phyloP scores from a whole-genome alignment of 2,888 invertebrate genomes.

The Thymelicus lineola region DNA sequence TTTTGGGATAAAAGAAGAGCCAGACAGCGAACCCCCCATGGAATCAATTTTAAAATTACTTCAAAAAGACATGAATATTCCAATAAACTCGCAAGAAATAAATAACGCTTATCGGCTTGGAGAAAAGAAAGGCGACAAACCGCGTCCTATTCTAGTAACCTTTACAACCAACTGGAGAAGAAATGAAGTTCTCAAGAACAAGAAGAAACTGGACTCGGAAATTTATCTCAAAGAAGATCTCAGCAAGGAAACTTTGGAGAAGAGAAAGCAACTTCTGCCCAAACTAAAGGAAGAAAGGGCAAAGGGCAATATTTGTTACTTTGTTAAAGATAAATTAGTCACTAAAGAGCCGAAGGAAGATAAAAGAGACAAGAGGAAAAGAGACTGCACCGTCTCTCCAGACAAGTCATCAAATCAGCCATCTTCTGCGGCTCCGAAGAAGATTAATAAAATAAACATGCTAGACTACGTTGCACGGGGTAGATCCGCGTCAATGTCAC shows the following conservation, averaged over 20 bases:
- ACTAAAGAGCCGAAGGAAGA: slow-evolving; percentile 27
- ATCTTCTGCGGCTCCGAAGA: neutral
- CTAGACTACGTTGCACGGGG: slow-evolving; percentile 11
- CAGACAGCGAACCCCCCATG: neutral
- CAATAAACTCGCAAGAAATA: slow-evolving; percentile 11
- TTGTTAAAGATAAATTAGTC: slow-evolving; percentile 19
- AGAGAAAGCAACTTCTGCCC: slow-evolving; percentile 40
- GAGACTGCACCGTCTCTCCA: slow-evolving; percentile 16
- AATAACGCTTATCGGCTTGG: slow-evolving; percentile 21
- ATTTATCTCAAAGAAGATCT: slow-evolving; percentile 36
- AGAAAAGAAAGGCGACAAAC: slow-evolving; percentile 19
- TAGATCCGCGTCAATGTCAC: slow-evolving; percentile 10
- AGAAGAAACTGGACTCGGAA: slow-evolving; percentile 3
- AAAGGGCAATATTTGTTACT: slow-evolving; percentile 32
- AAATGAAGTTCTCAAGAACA: slow-evolving; percentile 22
- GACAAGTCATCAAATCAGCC: slow-evolving; percentile 12
- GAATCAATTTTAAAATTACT: slow-evolving; percentile 5
- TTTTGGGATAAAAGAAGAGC: slow-evolving; percentile 22
- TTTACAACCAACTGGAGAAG: slow-evolving; percentile 33
- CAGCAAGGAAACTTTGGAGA: slow-evolving; percentile 37
- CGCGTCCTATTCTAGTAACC: slow-evolving; percentile 25
- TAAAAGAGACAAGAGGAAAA: slow-evolving; percentile 29
- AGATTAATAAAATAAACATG: slow-evolving; percentile 17
- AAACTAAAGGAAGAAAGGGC: slow-evolving; percentile 36
- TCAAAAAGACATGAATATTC: slow-evolving; percentile 8